phyloP scores from a whole-genome alignment of 2,888 invertebrate species.

The Buathra laborator region DNA sequence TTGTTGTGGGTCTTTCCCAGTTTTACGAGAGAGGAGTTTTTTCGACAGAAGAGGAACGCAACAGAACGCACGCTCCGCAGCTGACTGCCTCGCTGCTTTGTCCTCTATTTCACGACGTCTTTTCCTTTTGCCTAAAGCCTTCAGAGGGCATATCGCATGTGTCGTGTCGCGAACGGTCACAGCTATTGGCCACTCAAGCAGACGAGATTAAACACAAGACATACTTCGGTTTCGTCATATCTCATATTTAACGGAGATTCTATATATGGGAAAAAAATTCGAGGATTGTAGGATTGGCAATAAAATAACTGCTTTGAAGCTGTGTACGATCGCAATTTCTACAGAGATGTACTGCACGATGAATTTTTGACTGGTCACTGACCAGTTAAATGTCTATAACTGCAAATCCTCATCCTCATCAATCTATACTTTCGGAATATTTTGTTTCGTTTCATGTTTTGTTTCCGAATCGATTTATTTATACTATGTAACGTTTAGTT shows the following conservation, averaged over 20 bases:
- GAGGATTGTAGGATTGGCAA: background rate
- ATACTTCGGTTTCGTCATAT: background rate
- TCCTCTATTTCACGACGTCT: background rate
- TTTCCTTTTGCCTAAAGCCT: background rate
- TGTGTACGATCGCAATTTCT: background rate
- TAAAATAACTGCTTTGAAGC: background rate
- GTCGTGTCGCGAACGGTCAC: background rate
- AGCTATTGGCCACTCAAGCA: conserved; percentile 24
- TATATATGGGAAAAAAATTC: background rate
- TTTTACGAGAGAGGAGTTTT: background rate
- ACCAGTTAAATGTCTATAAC: no score
- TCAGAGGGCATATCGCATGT: conserved; percentile 11
- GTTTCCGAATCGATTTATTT: no score
- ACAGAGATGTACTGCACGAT: background rate
- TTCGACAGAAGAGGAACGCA: background rate
- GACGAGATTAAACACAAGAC: background rate
- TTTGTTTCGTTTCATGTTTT: no score
- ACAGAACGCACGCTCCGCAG: conserved; percentile 12
- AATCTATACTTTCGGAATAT: no score
- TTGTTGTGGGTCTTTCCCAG: background rate
- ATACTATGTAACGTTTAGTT: no score
- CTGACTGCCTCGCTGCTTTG: conserved; percentile 17
- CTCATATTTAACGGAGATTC: background rate
- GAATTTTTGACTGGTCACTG: background rate
- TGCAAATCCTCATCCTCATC: no score